Conservation (phyloP, 2,888 invertebrate species). For the Acanthosoma haemorrhoidale region DNA sequence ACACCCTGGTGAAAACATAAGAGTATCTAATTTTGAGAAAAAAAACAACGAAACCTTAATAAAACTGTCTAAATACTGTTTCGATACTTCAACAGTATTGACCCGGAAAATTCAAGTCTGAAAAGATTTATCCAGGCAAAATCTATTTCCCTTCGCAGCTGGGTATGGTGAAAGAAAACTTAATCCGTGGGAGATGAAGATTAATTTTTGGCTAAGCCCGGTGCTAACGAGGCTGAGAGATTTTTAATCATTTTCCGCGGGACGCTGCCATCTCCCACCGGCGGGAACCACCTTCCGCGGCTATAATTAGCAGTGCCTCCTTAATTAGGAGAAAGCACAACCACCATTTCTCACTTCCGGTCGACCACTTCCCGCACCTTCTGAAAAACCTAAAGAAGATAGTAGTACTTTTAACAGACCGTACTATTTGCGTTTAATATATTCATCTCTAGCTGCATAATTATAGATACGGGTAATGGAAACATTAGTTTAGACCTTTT, state of each 20-base stretch:
- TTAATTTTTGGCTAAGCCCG: not conserved
- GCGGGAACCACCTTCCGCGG: not conserved
- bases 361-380: not conserved
- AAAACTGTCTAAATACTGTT: too few species aligned
- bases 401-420: not conserved
- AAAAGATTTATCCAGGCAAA: not conserved
- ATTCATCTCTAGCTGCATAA: not conserved
- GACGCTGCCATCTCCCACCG: not conserved
- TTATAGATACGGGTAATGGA: not conserved
- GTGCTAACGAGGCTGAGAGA: not conserved
- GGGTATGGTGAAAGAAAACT: not conserved
- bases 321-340: not conserved
- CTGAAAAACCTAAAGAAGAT: not conserved
- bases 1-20: too few species aligned
- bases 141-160: not conserved
- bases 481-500: too few species aligned
- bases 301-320: conserved; percentile 15
- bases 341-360: conserved; percentile 16
- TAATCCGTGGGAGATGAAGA: conserved; percentile 4
- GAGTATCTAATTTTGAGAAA: too few species aligned
- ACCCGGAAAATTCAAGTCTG: not conserved
- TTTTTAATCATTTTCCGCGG: conserved; percentile 18
- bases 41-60: too few species aligned
- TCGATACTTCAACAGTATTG: too few species aligned
- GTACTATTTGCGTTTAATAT: not conserved